Conservation (phyloP, 2,797 vertebrate species). For the Australoheros facetus region DNA sequence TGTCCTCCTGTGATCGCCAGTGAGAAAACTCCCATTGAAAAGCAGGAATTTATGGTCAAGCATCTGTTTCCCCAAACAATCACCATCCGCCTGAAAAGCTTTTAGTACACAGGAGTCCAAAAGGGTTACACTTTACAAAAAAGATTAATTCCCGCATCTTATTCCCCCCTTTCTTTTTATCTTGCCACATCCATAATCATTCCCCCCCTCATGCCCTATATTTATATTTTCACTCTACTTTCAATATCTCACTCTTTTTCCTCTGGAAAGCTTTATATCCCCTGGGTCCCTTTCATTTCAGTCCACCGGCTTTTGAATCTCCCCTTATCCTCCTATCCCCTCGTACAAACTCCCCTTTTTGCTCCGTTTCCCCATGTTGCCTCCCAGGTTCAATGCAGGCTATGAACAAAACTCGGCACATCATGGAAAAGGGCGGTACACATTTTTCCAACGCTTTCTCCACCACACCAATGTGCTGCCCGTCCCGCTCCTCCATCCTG, state of each 20-base stretch:
- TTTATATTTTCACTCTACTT: constrained; percentile 45
- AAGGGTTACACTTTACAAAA: constrained; percentile 63
- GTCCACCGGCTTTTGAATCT: constrained; percentile 36
- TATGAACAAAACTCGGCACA: constrained; percentile 83
- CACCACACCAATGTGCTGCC: constrained; percentile 98
- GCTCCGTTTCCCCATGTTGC: not conserved
- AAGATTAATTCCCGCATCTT: constrained; percentile 64
- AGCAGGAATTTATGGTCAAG: constrained; percentile 82
- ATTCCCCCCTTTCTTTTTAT: constrained; percentile 23
- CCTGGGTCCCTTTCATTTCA: constrained; percentile 27
- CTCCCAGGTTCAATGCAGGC: constrained; percentile 83
- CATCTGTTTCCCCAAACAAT: constrained; percentile 83
- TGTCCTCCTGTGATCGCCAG: constrained; percentile 74
- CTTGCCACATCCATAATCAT: not conserved
- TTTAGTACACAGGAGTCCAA: constrained; percentile 67
- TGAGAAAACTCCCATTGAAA: constrained; percentile 76
- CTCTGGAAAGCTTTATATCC: constrained; percentile 26
- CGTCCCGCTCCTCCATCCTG: constrained; percentile 94
- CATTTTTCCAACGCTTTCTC: constrained; percentile 97
- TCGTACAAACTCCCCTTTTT: not conserved
- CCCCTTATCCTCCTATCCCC: constrained; percentile 16
- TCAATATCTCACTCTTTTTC: constrained; percentile 11
- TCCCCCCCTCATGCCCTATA: constrained; percentile 10
- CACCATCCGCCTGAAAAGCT: constrained; percentile 70
- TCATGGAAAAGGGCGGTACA: constrained; percentile 89